Evolutionary conservation across 1,140 invertebrate genomes (phyloP), one percentile per base, ranked within the genome.

Genomic region (Drosophila kohkoa): DNA sequence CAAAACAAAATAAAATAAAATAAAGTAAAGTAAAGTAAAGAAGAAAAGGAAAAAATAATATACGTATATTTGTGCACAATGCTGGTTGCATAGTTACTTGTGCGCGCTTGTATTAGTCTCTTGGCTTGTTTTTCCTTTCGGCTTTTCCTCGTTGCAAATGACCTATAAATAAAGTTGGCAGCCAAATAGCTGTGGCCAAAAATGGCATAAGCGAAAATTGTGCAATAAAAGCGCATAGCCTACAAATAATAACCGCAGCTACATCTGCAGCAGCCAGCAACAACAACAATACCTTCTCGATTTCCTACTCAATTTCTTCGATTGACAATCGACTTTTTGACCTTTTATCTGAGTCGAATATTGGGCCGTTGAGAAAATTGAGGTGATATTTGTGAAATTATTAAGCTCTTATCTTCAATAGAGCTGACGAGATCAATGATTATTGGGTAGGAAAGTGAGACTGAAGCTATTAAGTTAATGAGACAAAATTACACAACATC

Each of bases 91-190:
- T 82, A 79, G 57, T 82, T 75, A 63, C 35, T 65, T 54, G 62
- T 43, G 20, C 8, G 52, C 41, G 48, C 32, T 57, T 65, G 67
- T 15, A 58, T 43, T 43, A 13, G 20, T 60, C 16, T 28, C 30
- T 52, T 16, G 35, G 58, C 35, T 75, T 58, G 45, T 65, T 75
- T 78, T 59, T 65, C 49, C 51, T 67, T 74, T 75, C 64, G 67
- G 60, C 48, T 59, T 77, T 79, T 79, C 41, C 32, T 77, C 46
- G 65, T 67, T 69, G 75, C 57, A 62, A 85, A 75, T 82, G 83
- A 88, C 83, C 85, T 89, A 88, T 88, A 88, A 88, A 88, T 83
- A 88, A 85, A 82, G 81, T 88, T 78, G 85, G 82, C 77, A 89
- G 77, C 85, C 85, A 67, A 83, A 57, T 77, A 81, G 77, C 66